These are phyloP conservation scores for Tangara arthus DNA, from an alignment of 2,797 vertebrate genomes.

Conservation along the genomic window DNA sequence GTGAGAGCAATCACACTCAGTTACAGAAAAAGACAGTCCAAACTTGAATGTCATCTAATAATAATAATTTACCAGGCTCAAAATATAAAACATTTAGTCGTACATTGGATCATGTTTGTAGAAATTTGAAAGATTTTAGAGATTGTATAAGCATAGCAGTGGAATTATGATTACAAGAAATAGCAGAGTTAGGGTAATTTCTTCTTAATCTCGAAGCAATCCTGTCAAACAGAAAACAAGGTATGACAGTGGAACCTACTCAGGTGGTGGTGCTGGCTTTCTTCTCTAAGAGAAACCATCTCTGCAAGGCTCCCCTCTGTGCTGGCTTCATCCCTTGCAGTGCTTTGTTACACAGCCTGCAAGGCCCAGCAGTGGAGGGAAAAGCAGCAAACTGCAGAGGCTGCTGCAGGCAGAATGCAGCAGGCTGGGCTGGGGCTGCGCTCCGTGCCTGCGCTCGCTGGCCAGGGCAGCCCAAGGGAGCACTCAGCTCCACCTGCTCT, in stretches of 20 bases:
- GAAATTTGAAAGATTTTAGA: not conserved
- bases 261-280: not conserved
- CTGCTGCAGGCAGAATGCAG: not conserved
- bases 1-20: not conserved
- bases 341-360: not conserved
- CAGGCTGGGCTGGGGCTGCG: not conserved
- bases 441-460: rapidly evolving
- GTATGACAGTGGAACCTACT: not conserved
- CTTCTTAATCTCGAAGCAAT: not conserved
- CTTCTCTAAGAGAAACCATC: not conserved
- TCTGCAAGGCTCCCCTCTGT: not conserved
- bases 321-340: not conserved
- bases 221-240: not conserved
- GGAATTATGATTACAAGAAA: not conserved
- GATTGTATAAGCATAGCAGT: not conserved
- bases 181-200: not conserved
- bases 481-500: not conserved
- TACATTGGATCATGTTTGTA: not conserved
- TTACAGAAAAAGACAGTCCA: not conserved
- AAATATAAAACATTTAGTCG: not conserved
- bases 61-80: not conserved
- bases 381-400: not conserved
- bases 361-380: not conserved
- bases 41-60: not conserved
- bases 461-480: not conserved